Conservation (phyloP, 2,888 invertebrate species). For the Uloborus plumipes region DNA sequence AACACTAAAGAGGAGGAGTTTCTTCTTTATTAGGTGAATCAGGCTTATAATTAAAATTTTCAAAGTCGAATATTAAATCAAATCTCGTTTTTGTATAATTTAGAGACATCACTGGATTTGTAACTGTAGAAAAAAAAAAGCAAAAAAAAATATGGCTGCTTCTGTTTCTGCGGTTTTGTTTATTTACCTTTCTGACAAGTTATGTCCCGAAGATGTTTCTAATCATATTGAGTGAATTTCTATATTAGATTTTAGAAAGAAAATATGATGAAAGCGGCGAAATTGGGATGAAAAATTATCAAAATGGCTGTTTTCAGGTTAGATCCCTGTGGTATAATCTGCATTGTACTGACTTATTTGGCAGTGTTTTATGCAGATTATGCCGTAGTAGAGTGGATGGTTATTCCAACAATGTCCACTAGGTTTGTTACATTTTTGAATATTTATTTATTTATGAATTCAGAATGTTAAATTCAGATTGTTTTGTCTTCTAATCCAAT, state of each 20-base stretch:
- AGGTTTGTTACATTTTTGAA: constrained; percentile 75
- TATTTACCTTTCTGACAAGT: constrained; percentile 6
- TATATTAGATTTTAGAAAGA: not conserved
- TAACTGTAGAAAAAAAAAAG: not conserved
- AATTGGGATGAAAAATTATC: constrained; percentile 9
- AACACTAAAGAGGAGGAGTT: no score
- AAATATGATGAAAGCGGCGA: not conserved
- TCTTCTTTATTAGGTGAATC: no score
- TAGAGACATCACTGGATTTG: no score
- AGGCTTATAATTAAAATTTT: no score
- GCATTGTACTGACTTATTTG: constrained; percentile 83
- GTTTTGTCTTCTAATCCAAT: no score
- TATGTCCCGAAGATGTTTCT: not conserved
- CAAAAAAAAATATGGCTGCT: constrained; percentile 19
- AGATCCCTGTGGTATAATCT: constrained; percentile 81
- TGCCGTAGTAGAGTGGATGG: constrained; percentile 85
- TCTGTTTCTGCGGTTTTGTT: constrained; percentile 11
- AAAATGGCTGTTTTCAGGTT: constrained; percentile 65
- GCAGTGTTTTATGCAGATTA: constrained; percentile 89
- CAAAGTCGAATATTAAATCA: no score
- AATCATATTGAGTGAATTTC: not conserved
- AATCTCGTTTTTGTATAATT: no score
- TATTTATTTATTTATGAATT: not conserved
- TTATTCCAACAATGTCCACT: constrained; percentile 79
- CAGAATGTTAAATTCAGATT: not conserved